phyloP scores from a whole-genome alignment of 2,113 vertebrate genomes.

The Rafetus swinhoei region DNA sequence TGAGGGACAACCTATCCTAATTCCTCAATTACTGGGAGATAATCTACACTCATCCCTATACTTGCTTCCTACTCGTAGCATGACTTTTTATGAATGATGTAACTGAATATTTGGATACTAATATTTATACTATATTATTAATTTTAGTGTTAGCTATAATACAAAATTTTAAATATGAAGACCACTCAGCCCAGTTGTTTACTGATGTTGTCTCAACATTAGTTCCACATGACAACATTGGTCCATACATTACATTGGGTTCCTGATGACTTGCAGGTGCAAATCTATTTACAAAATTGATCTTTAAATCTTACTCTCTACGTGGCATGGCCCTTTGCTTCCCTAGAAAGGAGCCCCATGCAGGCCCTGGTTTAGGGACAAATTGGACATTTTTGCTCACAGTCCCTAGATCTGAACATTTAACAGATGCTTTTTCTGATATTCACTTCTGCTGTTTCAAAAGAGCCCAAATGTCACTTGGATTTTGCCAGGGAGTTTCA shows the following conservation, averaged over 20 bases:
- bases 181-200: too few relatives aligned
- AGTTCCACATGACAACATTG: not conserved
- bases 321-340: not conserved
- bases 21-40: too few relatives aligned
- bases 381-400: not conserved
- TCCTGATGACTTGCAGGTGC: not conserved
- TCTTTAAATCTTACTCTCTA: not conserved
- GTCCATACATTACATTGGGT: not conserved
- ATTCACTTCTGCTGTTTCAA: not conserved
- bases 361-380: not conserved
- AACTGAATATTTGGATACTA: too few relatives aligned
- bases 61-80: too few relatives aligned
- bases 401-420: not conserved
- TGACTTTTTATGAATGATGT: too few relatives aligned
- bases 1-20: too few relatives aligned
- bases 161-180: too few relatives aligned
- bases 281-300: constrained; percentile 33
- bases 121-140: too few relatives aligned
- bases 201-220: too few relatives aligned
- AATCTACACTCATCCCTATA: too few relatives aligned
- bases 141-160: too few relatives aligned
- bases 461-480: not conserved
- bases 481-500: not conserved
- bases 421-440: not conserved
- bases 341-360: not conserved